Conservation (phyloP, 1,140 invertebrate genomes). For the Aethina tumida region DNA sequence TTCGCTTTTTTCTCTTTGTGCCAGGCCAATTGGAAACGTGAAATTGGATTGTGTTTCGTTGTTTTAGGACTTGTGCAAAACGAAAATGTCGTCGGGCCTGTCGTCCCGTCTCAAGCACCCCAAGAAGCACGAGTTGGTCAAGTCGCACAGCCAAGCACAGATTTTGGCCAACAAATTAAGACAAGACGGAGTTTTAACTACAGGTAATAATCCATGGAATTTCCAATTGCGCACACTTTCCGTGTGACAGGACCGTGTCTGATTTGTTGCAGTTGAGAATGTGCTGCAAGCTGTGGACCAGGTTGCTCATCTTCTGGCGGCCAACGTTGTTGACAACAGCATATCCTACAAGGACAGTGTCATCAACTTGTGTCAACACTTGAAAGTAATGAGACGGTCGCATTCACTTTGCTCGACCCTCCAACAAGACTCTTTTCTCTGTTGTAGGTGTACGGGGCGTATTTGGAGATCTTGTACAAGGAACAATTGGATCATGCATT, state of each 20-base stretch:
- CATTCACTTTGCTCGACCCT: conserved; percentile 14
- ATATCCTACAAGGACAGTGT: conserved; percentile 29
- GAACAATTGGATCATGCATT: conserved; percentile 63
- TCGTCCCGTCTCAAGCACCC: conserved; percentile 33
- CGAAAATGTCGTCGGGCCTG: conserved; percentile 34
- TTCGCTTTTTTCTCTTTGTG: conserved; percentile 17
- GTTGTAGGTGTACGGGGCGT: conserved; percentile 33
- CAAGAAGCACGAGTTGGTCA: conserved; percentile 33
- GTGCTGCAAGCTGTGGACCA: conserved; percentile 35
- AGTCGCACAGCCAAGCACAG: conserved; percentile 34
- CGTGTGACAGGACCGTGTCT: not conserved
- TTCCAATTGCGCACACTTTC: not conserved
- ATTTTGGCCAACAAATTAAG: conserved; percentile 32
- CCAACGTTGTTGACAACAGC: conserved; percentile 21
- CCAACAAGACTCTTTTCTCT: too few species aligned
- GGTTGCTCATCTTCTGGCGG: conserved; percentile 30
- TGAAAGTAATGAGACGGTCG: conserved; percentile 25
- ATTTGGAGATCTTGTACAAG: conserved; percentile 36
- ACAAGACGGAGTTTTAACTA: conserved; percentile 34
- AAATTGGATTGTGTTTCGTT: too few species aligned
- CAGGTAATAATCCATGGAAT: conserved; percentile 24
- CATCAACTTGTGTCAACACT: conserved; percentile 34
- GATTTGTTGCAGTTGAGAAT: conserved; percentile 30
- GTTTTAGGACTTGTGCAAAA: conserved; percentile 12
- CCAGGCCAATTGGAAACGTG: conserved; percentile 12